Evolutionary conservation across 2,797 vertebrate species (phyloP).

Genomic region (Cuculus canorus): DNA sequence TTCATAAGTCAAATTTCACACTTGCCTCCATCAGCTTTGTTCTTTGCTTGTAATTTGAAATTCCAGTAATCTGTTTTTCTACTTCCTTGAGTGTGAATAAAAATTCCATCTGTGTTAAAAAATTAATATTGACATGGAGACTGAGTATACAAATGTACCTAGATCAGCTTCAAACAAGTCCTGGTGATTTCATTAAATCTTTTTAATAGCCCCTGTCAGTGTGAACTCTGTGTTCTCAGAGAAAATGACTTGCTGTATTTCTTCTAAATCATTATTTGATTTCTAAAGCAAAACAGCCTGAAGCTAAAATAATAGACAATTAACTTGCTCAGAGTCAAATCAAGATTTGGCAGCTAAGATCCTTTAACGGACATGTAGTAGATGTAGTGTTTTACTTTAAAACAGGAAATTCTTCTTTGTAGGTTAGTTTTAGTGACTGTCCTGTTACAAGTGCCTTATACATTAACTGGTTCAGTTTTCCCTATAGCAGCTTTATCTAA

Average conservation of each 20-base stretch:
- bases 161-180: conserved; percentile 65
- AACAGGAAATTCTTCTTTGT: conserved; percentile 26
- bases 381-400: conserved; percentile 10
- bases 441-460: not conserved
- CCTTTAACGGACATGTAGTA: conserved; percentile 24
- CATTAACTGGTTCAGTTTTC: conserved; percentile 3
- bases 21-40: not conserved
- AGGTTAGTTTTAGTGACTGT: not conserved
- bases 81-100: conserved; percentile 68
- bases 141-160: conserved; percentile 68
- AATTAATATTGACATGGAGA: conserved; percentile 75
- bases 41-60: conserved; percentile 29
- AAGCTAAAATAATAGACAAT: conserved; percentile 65
- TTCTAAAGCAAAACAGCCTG: conserved; percentile 48
- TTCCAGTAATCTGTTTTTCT: conserved; percentile 50
- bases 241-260: conserved; percentile 58
- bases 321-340: conserved; percentile 52
- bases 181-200: conserved; percentile 73
- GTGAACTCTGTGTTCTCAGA: conserved; percentile 53
- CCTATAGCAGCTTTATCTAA: not conserved
- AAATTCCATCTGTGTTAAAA: conserved; percentile 69
- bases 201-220: conserved; percentile 67
- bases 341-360: conserved; percentile 38
- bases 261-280: conserved; percentile 65
- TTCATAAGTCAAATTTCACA: conserved; percentile 27